Conservation (phyloP, 2,113 vertebrate species). For the Neodontobutis hainanensis region DNA sequence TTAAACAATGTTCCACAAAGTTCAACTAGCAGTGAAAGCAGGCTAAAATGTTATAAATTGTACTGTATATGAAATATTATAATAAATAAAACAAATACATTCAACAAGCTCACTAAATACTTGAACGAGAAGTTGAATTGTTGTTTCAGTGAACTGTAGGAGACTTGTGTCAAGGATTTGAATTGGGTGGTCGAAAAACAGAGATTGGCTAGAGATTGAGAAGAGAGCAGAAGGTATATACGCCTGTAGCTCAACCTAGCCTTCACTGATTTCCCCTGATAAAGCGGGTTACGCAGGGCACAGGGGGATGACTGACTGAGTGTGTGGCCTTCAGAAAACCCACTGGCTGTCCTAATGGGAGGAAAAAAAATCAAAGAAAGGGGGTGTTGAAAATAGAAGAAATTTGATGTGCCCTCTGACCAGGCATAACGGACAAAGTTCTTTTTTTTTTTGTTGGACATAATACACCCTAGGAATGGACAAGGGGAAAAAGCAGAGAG, state of each 20-base stretch:
- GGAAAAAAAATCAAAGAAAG: constrained; percentile 8
- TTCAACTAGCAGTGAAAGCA: not conserved
- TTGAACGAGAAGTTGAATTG: constrained; percentile 3
- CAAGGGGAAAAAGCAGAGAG: constrained; percentile 4
- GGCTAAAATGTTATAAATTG: not conserved
- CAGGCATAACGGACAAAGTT: constrained; percentile 67
- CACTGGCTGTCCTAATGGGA: constrained; percentile 26
- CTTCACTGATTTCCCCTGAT: constrained; percentile 66
- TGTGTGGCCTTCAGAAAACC: constrained; percentile 27
- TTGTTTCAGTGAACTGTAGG: constrained; percentile 20
- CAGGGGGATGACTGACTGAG: constrained; percentile 6
- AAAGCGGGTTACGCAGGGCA: constrained; percentile 46
- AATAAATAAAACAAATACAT: not conserved
- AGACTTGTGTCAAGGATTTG: constrained; percentile 37
- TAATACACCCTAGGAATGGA: constrained; percentile 40
- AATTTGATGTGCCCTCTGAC: constrained; percentile 66
- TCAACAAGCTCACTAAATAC: not conserved
- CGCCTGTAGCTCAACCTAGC: constrained; percentile 45
- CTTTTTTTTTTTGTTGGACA: constrained; percentile 52
- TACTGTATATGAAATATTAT: no score
- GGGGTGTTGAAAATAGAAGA: constrained; percentile 31
- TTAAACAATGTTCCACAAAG: constrained; percentile 10
- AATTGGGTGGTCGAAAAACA: constrained; percentile 24
- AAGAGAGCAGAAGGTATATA: constrained; percentile 25
- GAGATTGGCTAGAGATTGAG: constrained; percentile 22